Percentiles rank a stretch among this genome's conserved stretches.
phyloP scores from a whole-genome alignment of 2,888 invertebrate genomes.

The Hirtodrosophila histrioides region DNA sequence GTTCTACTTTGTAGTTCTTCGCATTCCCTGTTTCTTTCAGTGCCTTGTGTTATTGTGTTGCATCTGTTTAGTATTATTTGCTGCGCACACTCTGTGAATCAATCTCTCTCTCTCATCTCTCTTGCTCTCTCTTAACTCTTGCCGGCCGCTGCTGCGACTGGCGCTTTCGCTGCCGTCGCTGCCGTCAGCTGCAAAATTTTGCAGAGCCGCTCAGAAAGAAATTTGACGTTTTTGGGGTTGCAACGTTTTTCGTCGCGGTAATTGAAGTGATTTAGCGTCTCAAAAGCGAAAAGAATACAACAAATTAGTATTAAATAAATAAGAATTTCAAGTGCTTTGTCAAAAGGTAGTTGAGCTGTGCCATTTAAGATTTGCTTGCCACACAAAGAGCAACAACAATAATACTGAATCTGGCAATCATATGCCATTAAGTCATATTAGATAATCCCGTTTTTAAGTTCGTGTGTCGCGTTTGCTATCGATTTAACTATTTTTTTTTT shows the following conservation, averaged over 20 bases:
- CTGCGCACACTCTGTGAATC: slow-evolving; percentile 54
- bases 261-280: slow-evolving; percentile 39
- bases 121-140: neutral
- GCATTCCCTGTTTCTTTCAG: too few relatives aligned
- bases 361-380: neutral
- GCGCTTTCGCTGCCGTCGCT: slow-evolving; percentile 9
- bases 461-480: slow-evolving; percentile 58
- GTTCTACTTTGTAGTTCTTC: too few relatives aligned
- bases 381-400: too few relatives aligned
- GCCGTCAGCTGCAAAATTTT: slow-evolving; percentile 52
- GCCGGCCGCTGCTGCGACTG: slow-evolving; percentile 54
- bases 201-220: slow-evolving; percentile 58
- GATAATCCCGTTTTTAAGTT: slow-evolving; percentile 61
- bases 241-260: slow-evolving; percentile 63
- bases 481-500: slow-evolving; percentile 66
- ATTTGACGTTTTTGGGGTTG: slow-evolving; percentile 70
- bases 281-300: slow-evolving; percentile 18
- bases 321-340: slow-evolving; percentile 18
- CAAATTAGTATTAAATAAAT: slow-evolving; percentile 5
- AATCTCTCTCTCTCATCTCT: slow-evolving; percentile 5
- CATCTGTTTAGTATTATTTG: neutral
- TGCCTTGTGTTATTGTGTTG: too few relatives aligned
- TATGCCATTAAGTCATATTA: slow-evolving; percentile 41
- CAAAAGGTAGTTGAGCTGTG: slow-evolving; percentile 24
- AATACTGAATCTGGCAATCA: neutral